A percentile compares a stretch with the other conserved stretches of the same genome.
Evolutionary conservation across 2,113 vertebrate genomes (phyloP).

Genomic region (Cyanistes caeruleus): DNA sequence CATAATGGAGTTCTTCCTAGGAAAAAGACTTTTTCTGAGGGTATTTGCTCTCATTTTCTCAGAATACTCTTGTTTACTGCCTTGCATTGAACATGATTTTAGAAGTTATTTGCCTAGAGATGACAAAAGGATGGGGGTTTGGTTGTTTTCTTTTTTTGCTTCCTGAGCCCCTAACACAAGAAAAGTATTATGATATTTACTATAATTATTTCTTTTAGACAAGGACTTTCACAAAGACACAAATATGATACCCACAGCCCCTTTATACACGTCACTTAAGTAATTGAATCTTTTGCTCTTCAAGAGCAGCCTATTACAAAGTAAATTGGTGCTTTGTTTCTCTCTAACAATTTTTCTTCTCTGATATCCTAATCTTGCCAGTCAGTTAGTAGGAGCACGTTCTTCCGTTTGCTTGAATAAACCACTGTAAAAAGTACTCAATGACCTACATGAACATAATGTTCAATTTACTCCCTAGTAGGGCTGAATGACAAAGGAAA

Average conservation of each 20-base stretch:
- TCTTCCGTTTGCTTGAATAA: slow-evolving; percentile 50
- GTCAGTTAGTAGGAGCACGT: slow-evolving; percentile 1
- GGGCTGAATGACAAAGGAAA: slow-evolving; percentile 66
- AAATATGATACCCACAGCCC: not conserved
- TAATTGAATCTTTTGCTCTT: slow-evolving; percentile 32
- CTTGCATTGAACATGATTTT: not conserved
- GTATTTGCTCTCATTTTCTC: not conserved
- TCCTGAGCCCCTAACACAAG: not conserved
- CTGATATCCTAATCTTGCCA: slow-evolving; percentile 32
- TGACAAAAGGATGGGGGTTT: not conserved
- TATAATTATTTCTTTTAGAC: not conserved
- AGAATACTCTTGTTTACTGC: not conserved
- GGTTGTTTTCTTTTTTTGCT: not conserved
- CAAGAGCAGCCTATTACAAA: not conserved
- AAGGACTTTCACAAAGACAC: slow-evolving; percentile 10
- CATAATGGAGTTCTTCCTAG: not conserved
- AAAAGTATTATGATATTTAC: not conserved
- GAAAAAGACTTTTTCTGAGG: not conserved
- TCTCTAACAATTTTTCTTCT: slow-evolving; percentile 24
- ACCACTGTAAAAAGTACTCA: slow-evolving; percentile 57
- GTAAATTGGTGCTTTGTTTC: slow-evolving; percentile 47
- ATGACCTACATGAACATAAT: slow-evolving; percentile 56
- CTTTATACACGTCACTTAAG: not conserved
- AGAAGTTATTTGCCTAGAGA: not conserved
- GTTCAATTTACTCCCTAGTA: slow-evolving; percentile 65